These are phyloP conservation scores for Leptonema lineaticorne DNA, from an alignment of 1,140 invertebrate species.

Conservation along the genomic window DNA sequence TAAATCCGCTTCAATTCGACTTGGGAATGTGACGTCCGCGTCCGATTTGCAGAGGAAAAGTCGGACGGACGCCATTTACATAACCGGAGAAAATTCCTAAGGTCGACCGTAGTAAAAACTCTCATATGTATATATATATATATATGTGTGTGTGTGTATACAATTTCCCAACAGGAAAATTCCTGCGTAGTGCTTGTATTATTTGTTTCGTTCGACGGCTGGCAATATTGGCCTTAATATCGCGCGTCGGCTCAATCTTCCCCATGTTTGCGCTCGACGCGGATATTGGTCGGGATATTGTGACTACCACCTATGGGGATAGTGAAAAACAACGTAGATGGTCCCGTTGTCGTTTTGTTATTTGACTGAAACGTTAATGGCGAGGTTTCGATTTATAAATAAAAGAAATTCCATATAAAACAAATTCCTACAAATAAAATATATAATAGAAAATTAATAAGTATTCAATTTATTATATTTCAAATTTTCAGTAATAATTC, in stretches of 20 bases:
- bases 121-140: too few relatives aligned
- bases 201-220: constrained; percentile 8
- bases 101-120: background rate
- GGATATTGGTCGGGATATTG: background rate
- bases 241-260: background rate
- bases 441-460: too few relatives aligned
- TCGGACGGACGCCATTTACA: constrained; percentile 23
- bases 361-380: too few relatives aligned
- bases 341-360: too few relatives aligned
- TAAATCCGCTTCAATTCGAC: constrained; percentile 42
- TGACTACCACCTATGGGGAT: too few relatives aligned
- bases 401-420: too few relatives aligned
- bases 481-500: too few relatives aligned
- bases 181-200: background rate
- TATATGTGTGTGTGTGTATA: too few relatives aligned
- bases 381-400: too few relatives aligned
- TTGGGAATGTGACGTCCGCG: constrained; percentile 33
- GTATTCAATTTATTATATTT: too few relatives aligned
- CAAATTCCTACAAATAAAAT: too few relatives aligned
- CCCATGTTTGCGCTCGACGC: background rate
- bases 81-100: constrained; percentile 14
- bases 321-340: background rate
- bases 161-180: background rate
- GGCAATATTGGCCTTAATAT: constrained; percentile 7
- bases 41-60: constrained; percentile 25